phyloP scores from a whole-genome alignment of 2,888 invertebrate species.

The Sialis fuliginosa region DNA sequence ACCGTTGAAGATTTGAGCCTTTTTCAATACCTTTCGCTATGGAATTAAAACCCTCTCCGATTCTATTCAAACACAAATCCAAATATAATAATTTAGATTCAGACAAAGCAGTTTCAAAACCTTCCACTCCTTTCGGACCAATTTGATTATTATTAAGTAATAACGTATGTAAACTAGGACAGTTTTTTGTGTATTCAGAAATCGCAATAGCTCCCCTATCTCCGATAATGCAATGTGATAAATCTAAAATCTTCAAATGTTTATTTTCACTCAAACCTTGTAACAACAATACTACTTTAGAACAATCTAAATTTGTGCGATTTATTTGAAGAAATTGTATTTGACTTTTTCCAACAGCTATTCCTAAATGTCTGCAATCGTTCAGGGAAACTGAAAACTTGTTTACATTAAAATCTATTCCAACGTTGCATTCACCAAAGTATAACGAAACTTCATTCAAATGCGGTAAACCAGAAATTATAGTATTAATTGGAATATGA shows the following conservation, averaged over 20 bases:
- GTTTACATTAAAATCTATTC: slow-evolving; percentile 19
- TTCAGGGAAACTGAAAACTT: slow-evolving; percentile 15
- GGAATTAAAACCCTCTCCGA: slow-evolving; percentile 14
- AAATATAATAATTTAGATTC: not conserved
- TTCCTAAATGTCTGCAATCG: slow-evolving; percentile 17
- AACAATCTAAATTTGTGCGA: slow-evolving; percentile 20
- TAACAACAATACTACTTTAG: slow-evolving; percentile 16
- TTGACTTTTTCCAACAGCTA: slow-evolving; percentile 18
- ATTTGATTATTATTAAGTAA: slow-evolving; percentile 19
- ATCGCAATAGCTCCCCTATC: slow-evolving; percentile 18
- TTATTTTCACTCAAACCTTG: slow-evolving; percentile 16
- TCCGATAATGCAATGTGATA: slow-evolving; percentile 21
- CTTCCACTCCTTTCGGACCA: slow-evolving; percentile 8
- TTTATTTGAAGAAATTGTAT: slow-evolving; percentile 17
- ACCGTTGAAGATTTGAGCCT: slow-evolving; percentile 12
- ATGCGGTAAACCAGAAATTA: slow-evolving; percentile 17
- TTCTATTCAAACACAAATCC: slow-evolving; percentile 17
- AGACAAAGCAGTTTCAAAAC: not conserved
- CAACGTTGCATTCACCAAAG: slow-evolving; percentile 17
- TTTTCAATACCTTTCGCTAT: slow-evolving; percentile 13
- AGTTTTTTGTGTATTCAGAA: slow-evolving; percentile 15
- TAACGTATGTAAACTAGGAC: slow-evolving; percentile 14
- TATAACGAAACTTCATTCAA: slow-evolving; percentile 18
- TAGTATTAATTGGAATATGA: slow-evolving; percentile 18
- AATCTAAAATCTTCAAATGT: slow-evolving; percentile 16